These are phyloP conservation scores for Empidonax alnorum DNA, from an alignment of 2,113 vertebrate genomes.

Conservation along the genomic window DNA sequence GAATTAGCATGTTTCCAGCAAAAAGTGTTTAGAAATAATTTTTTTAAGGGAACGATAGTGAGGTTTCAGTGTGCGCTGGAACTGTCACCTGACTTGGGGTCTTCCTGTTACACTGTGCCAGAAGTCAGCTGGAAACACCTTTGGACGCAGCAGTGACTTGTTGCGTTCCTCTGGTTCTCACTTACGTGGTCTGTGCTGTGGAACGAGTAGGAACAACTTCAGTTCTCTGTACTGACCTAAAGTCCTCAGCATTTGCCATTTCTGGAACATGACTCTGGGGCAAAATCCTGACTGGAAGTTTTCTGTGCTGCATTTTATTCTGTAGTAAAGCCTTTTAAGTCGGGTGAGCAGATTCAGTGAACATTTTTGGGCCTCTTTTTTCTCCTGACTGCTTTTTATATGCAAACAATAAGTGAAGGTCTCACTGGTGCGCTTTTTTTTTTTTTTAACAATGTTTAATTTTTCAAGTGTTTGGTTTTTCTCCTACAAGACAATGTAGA, in stretches of 20 bases:
- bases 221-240: not conserved
- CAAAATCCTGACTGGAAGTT: not conserved
- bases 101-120: not conserved
- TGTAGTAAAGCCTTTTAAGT: not conserved
- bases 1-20: not conserved
- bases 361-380: not conserved
- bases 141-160: not conserved
- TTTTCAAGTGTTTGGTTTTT: not conserved
- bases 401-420: not conserved
- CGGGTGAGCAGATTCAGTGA: not conserved
- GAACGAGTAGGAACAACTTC: not conserved
- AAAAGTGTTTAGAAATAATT: not conserved
- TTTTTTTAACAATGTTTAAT: not conserved
- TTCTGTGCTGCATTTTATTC: not conserved
- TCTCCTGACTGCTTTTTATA: not conserved
- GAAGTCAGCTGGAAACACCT: not conserved
- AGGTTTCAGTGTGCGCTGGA: not conserved
- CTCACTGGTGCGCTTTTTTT: not conserved
- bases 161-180: not conserved
- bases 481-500: not conserved
- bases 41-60: not conserved
- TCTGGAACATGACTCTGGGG: not conserved
- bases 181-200: fast-evolving
- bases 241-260: not conserved
- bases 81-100: not conserved